phyloP scores from a whole-genome alignment of 92 coral and sea anemone genomes.

The Virgularia gustaviana region DNA sequence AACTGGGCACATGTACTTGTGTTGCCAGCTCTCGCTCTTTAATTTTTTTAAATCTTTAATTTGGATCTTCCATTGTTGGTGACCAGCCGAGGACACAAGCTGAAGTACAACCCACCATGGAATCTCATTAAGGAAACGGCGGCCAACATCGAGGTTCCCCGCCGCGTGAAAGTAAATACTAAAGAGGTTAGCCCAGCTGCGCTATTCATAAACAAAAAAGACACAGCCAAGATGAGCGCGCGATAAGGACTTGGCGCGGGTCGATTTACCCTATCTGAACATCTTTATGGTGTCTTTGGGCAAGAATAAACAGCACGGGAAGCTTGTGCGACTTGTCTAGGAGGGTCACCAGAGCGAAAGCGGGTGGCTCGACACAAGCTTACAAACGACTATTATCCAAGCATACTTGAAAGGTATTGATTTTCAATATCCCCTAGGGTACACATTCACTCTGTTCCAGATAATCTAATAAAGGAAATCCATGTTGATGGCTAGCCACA shows the following conservation, averaged over 20 bases:
- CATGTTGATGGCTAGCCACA: slow-evolving; percentile 40
- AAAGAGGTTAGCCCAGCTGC: slow-evolving; percentile 31
- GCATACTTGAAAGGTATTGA: slow-evolving; percentile 41
- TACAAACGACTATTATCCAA: slow-evolving; percentile 31
- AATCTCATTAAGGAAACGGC: slow-evolving; percentile 13
- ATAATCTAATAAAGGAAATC: slow-evolving; percentile 44
- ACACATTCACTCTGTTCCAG: slow-evolving; percentile 29
- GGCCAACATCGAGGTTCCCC: slow-evolving; percentile 39
- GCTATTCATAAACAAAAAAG: slow-evolving; percentile 23
- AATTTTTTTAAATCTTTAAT: too few relatives aligned
- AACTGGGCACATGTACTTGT: slow-evolving; percentile 13
- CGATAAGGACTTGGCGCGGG: not conserved
- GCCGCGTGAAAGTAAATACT: slow-evolving; percentile 35
- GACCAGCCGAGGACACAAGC: slow-evolving; percentile 13
- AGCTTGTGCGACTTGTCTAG: too few relatives aligned
- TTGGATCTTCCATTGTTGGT: slow-evolving; percentile 20
- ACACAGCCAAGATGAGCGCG: slow-evolving; percentile 27
- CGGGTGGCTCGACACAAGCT: slow-evolving; percentile 33
- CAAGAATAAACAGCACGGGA: too few relatives aligned
- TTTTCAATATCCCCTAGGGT: slow-evolving; percentile 42
- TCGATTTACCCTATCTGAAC: not conserved
- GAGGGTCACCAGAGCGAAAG: slow-evolving; percentile 10
- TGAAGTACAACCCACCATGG: slow-evolving; percentile 19
- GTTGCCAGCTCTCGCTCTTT: too few relatives aligned
- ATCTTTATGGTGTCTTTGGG: not conserved